Evolutionary conservation across 2,797 vertebrate species (phyloP), one percentile per base, ranked within the genome.

Genomic region (Pristis pectinata): DNA sequence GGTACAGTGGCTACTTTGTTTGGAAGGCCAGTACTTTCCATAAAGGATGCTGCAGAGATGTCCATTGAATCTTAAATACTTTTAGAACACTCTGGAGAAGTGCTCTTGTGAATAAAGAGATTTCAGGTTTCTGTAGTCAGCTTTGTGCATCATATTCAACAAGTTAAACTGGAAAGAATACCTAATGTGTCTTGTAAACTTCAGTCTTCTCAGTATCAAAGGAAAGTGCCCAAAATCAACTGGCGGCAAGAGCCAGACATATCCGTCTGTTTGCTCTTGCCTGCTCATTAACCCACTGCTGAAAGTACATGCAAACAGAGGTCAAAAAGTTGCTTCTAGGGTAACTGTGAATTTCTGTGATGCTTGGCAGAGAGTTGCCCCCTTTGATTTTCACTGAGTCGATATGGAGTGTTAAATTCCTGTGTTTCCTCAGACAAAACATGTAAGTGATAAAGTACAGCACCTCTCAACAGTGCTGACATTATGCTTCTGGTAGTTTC

Each of bases 1-100:
- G 61, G n/a, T 67, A 91, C 87, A 91, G 59, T 37, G 87, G 59
- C 17, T 22, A 41, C 87, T 91, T 91, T 91, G 87, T 91, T 89
- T 91, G 7, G n/a, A 67, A 37, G 61, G 13, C 87, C 61, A 67
- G n/a, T 27, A 67, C 34, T 67, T 91, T 64, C n/a, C 87, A 91
- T n/a, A 67, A 19, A 67, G 61, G 24, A 64, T 59, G 61, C 34
- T 67, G 15, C 1, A 9, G 17, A 2, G 61, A 91, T 91, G 59
- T 24, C 87, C 61, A 91, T 64, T 91, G 59, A 91, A 67, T 41
- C n/a, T 91, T 91, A 64, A 91, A 37, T n/a, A 91, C 41, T 91
- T 67, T 7, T 24, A 41, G 59, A 67, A 67, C 61, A 67, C 67
- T 41, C 37, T 91, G 19, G n/a, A 41, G 59, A 37, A 41, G 87